Evolutionary conservation across 2,113 vertebrate species (phyloP).

Genomic region (Trematomus loennbergii): DNA sequence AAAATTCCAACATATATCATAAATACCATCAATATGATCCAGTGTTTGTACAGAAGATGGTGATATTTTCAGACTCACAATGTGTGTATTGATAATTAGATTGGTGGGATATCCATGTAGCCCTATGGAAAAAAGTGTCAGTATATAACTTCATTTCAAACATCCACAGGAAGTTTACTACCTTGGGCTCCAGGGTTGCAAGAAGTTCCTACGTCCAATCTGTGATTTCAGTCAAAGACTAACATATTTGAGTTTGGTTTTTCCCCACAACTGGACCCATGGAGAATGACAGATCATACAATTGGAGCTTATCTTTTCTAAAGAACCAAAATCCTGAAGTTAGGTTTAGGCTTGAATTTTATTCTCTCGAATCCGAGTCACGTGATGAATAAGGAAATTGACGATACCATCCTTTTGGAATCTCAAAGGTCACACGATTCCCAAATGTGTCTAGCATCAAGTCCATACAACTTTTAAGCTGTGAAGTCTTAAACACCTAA

Average conservation of each 20-base stretch:
- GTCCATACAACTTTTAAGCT: not conserved
- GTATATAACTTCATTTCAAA: too few relatives aligned
- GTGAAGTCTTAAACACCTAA: not conserved
- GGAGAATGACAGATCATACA: not conserved
- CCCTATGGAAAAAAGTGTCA: too few relatives aligned
- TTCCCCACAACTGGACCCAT: not conserved
- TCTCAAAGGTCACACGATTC: too few relatives aligned
- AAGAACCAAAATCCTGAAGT: not conserved
- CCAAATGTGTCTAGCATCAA: too few relatives aligned
- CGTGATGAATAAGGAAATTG: too few relatives aligned
- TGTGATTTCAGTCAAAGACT: not conserved
- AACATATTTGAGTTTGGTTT: not conserved
- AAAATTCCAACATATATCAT: not conserved
- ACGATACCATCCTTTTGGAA: too few relatives aligned
- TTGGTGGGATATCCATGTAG: too few relatives aligned
- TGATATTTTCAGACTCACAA: not conserved
- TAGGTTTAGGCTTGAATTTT: too few relatives aligned
- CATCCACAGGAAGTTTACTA: too few relatives aligned
- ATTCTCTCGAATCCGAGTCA: too few relatives aligned
- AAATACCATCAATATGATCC: not conserved
- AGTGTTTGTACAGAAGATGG: not conserved
- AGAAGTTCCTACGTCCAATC: not conserved
- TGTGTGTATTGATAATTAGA: too few relatives aligned
- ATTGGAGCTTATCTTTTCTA: not conserved
- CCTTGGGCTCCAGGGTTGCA: too few relatives aligned